Base-by-base conservation (phyloP, 2,797 vertebrate genomes). In the Balearica regulorum region DNA sequence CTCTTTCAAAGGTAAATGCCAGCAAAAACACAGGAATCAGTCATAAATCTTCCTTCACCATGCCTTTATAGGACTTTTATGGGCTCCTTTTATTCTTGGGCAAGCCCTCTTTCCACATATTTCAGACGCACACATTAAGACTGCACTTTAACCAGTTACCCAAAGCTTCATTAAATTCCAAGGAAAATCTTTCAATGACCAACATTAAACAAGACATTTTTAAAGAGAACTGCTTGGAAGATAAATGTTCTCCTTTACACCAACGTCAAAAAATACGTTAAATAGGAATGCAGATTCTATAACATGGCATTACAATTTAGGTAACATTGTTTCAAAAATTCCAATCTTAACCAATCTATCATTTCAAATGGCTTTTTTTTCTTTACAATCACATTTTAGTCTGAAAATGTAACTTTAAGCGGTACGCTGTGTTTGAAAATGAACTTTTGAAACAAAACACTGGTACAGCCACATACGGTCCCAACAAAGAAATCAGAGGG, bases 1-100 rank as follows among this genome's bases (percentile, higher is more conserved):
- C 43, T 72, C 51, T 89, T 96, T 96, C 89, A 93, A 94, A 94
- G 88, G 44, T 76, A 92, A 91, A 87, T 66, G 43, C 57, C 88
- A 93, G 71, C 35, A 72, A 90, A 86, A 92, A 57, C 58, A 91
- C 41, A 83, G 41, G 19, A 90, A 55, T 87, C 10, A 8, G 46
- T 44, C 43, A 90, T 95, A 94, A 97, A 96, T 95, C 78, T 65
- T 87, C 51, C 76, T 87, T 89, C 49, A 83, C 21, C 20, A 10
- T 60, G 53, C n/a, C 15, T 83, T 96, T 88, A 73, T 39, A 60
- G 70, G 39, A 82, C 13, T 93, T 88, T 39, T 75, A 93, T 75
- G 58, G 55, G 61, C 37, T 90, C 48, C 49, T 93, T 94, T 83
- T 64, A 57, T 55, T 81, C 79, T 62, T 83, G 39, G 57, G 39